Evolutionary conservation across 2,113 vertebrate species (phyloP).

Genomic region (Papio anubis): DNA sequence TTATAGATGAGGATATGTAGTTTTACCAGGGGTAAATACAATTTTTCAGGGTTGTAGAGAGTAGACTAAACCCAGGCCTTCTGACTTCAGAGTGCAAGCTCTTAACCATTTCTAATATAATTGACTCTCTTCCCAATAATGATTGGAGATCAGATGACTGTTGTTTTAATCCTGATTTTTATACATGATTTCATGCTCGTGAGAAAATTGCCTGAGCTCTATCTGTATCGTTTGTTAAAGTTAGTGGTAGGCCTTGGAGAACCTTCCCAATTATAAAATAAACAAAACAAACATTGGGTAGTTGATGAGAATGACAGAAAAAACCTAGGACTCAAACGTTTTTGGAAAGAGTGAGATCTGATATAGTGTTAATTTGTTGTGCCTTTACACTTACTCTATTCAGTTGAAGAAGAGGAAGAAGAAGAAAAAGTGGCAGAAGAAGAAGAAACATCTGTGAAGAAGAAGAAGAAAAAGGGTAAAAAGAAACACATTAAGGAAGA

Average conservation of each 20-base stretch:
- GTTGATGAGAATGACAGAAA: neutral
- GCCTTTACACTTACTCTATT: neutral
- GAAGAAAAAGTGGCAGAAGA: constrained; percentile 69
- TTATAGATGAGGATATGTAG: neutral
- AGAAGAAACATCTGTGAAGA: constrained; percentile 84
- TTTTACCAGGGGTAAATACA: neutral
- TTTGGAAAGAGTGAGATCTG: neutral
- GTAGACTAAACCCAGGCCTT: neutral
- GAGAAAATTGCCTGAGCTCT: neutral
- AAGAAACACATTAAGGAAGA: constrained; percentile 83
- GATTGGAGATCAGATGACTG: neutral
- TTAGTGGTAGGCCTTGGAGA: neutral
- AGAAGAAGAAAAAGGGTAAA: constrained; percentile 94
- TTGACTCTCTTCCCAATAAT: neutral
- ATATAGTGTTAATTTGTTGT: neutral
- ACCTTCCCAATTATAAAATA: neutral
- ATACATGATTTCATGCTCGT: neutral
- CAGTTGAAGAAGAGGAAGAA: constrained; percentile 62
- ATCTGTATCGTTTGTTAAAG: neutral
- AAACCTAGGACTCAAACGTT: neutral
- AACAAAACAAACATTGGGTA: neutral
- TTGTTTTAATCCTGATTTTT: neutral
- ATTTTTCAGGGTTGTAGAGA: neutral
- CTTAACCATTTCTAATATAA: constrained; percentile 15
- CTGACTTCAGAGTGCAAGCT: neutral